Evolutionary conservation across 2,797 vertebrate species (phyloP), one percentile per base, ranked within the genome.

Genomic region (Phaenicophaeus curvirostris): DNA sequence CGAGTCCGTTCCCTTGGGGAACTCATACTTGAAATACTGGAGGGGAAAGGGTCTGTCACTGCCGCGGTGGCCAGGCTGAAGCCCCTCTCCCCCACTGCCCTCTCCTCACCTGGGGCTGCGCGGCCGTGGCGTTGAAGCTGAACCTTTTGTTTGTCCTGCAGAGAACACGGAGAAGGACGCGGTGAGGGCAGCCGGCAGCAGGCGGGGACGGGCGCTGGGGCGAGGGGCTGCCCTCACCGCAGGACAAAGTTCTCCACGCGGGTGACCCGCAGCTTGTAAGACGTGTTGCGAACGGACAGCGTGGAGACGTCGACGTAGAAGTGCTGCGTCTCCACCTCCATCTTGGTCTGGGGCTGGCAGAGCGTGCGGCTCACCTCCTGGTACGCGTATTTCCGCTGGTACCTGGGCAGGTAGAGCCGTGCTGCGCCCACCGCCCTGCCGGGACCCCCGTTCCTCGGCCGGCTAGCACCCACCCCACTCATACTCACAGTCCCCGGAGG

Each of bases 281-380:
- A 98, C 27, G 98, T 96, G 5, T 98, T 98, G 44, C 84, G 94
- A n/a, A n/a, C n/a, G 13, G 99, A 99, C 16, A 99, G 97, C 1
- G 99, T 99, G 18, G 99, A 99, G 80, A 99, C 99, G 2, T 99
- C 99, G 87, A 99, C 98, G 3, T 98, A 99, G 97, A 99, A 99
- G 96, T 97, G 98, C 97, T 99, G 98, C 13, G 97, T 99, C 98
- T 99, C 99, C 0, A 98, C 97, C 69, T 98, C 97, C 0, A 97
- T 98, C 74, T 98, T 98, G 41, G 98, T 98, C 3, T 98, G 99
- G 2, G 99, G 99, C 94, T 99, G 99, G 96, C 99, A 99, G 84
- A 99, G 95, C 0, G 99, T 99, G 35, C 99, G 98, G 50, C 98
- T 98, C 78, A 99, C 98, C 85, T 99, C 98, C 87, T 98, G 98